Conservation (phyloP, 1,140 invertebrate species). For the Drosophila sulfurigaster region DNA sequence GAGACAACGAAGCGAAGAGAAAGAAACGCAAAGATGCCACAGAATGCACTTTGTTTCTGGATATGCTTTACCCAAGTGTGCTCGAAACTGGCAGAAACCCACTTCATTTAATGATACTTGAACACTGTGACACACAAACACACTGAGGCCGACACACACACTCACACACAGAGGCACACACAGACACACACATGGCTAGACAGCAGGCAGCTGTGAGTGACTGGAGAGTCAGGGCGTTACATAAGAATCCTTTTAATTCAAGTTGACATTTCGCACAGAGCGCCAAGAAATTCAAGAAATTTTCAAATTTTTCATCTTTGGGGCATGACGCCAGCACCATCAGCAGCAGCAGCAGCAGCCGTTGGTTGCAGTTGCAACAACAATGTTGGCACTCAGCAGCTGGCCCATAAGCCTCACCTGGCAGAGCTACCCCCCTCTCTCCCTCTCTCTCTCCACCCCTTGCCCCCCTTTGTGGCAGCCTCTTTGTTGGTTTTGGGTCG, state of each 20-base stretch:
- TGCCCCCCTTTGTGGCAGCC: conserved; percentile 17
- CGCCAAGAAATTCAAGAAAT: conserved; percentile 74
- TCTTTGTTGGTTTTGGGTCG: conserved; percentile 72
- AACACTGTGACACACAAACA: conserved; percentile 83
- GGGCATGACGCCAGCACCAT: conserved; percentile 52
- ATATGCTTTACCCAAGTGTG: conserved; percentile 84
- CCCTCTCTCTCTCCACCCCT: background rate
- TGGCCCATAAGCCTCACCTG: conserved; percentile 48
- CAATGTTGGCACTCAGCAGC: conserved; percentile 76
- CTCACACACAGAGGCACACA: conserved; percentile 33
- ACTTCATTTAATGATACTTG: conserved; percentile 85
- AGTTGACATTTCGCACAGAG: conserved; percentile 81
- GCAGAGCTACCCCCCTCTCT: background rate
- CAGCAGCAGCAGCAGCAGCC: conserved; percentile 25
- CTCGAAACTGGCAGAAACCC: conserved; percentile 84
- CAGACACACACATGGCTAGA: conserved; percentile 35
- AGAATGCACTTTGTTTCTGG: conserved; percentile 84
- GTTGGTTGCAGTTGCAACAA: conserved; percentile 53
- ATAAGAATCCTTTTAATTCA: conserved; percentile 84
- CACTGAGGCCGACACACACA: conserved; percentile 57
- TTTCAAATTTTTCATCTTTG: conserved; percentile 83
- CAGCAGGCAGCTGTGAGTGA: conserved; percentile 19
- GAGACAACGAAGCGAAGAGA: conserved; percentile 49
- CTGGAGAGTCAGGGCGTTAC: conserved; percentile 61
- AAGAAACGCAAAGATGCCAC: conserved; percentile 74